Evolutionary conservation across 2,113 vertebrate genomes (phyloP).

Genomic region (Macroglossus sobrinus): DNA sequence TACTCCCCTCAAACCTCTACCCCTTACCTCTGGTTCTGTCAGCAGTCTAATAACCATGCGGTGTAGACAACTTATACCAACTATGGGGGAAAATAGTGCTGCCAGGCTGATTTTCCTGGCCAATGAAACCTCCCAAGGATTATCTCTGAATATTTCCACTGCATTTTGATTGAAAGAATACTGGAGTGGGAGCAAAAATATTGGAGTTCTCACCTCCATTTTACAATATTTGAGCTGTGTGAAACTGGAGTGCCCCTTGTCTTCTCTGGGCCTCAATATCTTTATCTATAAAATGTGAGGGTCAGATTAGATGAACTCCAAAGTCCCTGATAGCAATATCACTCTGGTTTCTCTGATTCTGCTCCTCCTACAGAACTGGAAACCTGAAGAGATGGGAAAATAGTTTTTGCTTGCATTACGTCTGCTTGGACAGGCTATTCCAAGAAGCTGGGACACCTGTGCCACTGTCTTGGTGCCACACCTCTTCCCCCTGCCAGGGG

Average conservation of each 20-base stretch:
- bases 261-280: neutral
- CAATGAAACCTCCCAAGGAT: neutral
- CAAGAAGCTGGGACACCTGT: constrained; percentile 37
- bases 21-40: neutral
- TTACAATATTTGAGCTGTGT: neutral
- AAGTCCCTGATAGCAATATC: neutral
- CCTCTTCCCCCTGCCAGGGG: neutral
- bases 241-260: neutral
- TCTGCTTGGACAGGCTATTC: neutral
- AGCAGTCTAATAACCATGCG: neutral
- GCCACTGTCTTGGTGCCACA: neutral
- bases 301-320: neutral
- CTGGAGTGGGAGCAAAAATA: neutral
- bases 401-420: neutral
- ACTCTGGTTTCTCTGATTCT: neutral
- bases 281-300: neutral
- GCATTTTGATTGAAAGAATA: neutral
- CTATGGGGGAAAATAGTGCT: neutral
- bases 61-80: neutral
- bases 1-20: neutral
- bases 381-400: neutral
- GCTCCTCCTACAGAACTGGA: neutral
- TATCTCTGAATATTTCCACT: neutral
- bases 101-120: neutral
- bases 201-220: neutral